Base-by-base conservation (phyloP, 1,140 invertebrate species). In the Augochlora pura region DNA sequence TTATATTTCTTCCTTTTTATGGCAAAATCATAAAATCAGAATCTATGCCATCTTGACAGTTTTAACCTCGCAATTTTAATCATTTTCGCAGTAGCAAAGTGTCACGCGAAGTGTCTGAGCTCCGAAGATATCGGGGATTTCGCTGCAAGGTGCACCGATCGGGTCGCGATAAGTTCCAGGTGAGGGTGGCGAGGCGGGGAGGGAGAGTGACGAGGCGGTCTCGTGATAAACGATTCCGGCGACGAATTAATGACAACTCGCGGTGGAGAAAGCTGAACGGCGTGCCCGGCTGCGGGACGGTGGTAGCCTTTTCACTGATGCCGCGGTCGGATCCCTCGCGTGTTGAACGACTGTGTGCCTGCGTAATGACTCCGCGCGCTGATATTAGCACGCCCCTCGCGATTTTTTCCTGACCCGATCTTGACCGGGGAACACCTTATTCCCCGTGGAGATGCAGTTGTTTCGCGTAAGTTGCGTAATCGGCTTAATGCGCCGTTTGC, bases 221-320 rank as follows among this genome's bases (percentile, higher is more conserved):
- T 16, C 16, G 49, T 66, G 70, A 85, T 79, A 85, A 79, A 75
- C 76, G 60, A 82, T 77, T 66, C 60, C 12, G 25, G 60, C 82
- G 78, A 81, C 65, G 69, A 74, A 84, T 73, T 81, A 84, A 84
- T 77, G 77, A 85, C 77, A 76, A 67, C 71, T 77, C 57, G 54
- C 25, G 54, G 38, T 62, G 49, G 77, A 72, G 77, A 85, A 85
- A 85, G 83, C 57, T 57, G 46, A 62, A 73, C n/a, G 63, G 18
- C 59, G 52, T n/a, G 68, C 23, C 59, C 39, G 49, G 27, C 12
- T 38, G 38, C 54, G n/a, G 23, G 63, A 38, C 49, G 49, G 16
- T 63, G 60, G 46, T 75, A 52, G 65, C 23, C 59, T 69, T 79
- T 78, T 46, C n/a, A 4, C 32, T 49, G 23, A n/a, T 46, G 67